Evolutionary conservation across 2,888 invertebrate species (phyloP).

Genomic region (Nebria brevicollis): DNA sequence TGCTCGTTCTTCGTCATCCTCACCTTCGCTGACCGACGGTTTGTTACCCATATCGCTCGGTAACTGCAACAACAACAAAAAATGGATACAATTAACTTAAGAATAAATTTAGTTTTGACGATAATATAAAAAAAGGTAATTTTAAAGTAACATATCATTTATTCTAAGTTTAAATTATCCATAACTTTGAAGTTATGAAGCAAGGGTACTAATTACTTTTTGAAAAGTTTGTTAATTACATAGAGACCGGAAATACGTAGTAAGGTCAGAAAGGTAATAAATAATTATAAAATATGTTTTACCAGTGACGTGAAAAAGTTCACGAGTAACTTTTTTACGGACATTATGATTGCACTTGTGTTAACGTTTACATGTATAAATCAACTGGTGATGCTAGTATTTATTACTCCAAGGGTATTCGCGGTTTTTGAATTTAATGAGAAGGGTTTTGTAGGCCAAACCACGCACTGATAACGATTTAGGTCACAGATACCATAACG

Average conservation of each 20-base stretch:
- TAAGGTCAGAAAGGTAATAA: constrained; percentile 35
- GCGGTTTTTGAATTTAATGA: constrained; percentile 11
- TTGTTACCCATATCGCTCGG: constrained; percentile 68
- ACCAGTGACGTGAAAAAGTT: constrained; percentile 28
- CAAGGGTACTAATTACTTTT: background rate
- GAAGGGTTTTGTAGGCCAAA: constrained; percentile 5
- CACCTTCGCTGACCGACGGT: constrained; percentile 63
- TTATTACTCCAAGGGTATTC: background rate
- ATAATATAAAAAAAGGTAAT: too few species aligned
- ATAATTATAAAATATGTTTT: constrained; percentile 26
- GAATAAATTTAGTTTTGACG: too few species aligned
- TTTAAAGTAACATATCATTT: too few species aligned
- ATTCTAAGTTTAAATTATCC: background rate
- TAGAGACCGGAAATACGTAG: constrained; percentile 23
- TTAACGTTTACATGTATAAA: background rate
- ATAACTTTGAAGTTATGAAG: background rate
- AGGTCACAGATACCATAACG: constrained; percentile 13
- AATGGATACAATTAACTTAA: too few species aligned
- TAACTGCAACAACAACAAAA: constrained; percentile 59
- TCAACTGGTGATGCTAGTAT: constrained; percentile 10
- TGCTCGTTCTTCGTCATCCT: constrained; percentile 61
- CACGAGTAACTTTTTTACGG: constrained; percentile 25
- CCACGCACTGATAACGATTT: constrained; percentile 29
- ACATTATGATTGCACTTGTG: constrained; percentile 16
- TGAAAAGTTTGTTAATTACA: background rate